Evolutionary conservation across 2,797 vertebrate genomes (phyloP), one percentile per base, ranked within the genome.

Genomic region (Sebastes melanostomus): DNA sequence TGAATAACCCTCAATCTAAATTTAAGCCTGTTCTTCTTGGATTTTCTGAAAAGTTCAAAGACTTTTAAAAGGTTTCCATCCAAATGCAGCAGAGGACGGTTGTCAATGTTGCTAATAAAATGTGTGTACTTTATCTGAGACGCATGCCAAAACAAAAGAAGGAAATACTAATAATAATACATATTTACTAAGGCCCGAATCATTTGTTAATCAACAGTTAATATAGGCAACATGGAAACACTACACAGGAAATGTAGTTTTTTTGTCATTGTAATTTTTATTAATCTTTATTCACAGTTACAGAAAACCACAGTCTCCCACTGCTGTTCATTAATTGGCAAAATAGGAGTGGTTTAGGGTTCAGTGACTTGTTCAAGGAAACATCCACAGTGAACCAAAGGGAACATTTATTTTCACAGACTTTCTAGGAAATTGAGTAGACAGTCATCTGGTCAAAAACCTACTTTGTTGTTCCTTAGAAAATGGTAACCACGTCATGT

Each of bases 361-460:
- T 63, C 29, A 54, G n/a, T 36, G 56, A 12, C 38, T 66, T 50
- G 80, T 71, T 76, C 42, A 55, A 62, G 55, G 59, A 70, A 78
- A 59, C 65, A 22, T 63, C 61, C 58, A 11, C 59, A 67, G 7
- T 29, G 24, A 18, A 74, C 46, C 38, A 24, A 36, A 55, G n/a
- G 54, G n/a, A 72, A 27, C 18, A 5, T 66, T 46, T 61, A 27
- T 56, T 78, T 70, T 54, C 38, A 29, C 61, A 80, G 72, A 81
- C 42, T 7, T 86, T 82, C 73, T 69, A 85, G 84, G 86, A 85
- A 83, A 75, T 46, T 20, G 46, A 79, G 27, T 62, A 73, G 65
- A 70, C 16, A 46, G 42, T 46, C 18, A 25, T 82, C 85, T 61
- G 29, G 74, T 88, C 75, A 77, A 54, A 81, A 65, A 62, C 13